A percentile compares a stretch with the other conserved stretches of the same genome.
Evolutionary conservation across 2,888 invertebrate species (phyloP).

Genomic region (Noctua fimbriata): DNA sequence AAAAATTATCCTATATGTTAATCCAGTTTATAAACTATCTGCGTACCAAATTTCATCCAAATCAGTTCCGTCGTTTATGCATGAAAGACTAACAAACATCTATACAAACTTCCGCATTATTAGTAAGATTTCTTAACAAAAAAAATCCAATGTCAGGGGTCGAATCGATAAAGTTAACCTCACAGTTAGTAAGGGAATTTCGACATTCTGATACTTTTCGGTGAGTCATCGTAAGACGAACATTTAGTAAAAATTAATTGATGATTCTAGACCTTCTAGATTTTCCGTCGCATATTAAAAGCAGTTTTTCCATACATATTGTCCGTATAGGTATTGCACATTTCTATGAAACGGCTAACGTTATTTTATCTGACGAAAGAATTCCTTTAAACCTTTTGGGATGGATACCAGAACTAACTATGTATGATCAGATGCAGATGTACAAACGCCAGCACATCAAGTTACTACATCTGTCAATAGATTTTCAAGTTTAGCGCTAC

Average conservation of each 20-base stretch:
- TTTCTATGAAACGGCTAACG: background rate
- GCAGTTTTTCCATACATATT: background rate
- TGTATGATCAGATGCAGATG: background rate
- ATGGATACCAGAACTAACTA: background rate
- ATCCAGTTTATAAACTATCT: background rate
- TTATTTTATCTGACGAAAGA: background rate
- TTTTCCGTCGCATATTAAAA: background rate
- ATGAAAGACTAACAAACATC: background rate
- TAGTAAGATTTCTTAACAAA: background rate
- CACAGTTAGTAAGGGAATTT: background rate
- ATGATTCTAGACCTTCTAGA: background rate
- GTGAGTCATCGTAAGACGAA: background rate
- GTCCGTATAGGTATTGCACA: background rate
- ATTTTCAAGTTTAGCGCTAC: too few relatives aligned
- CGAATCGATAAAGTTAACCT: conserved; percentile 21
- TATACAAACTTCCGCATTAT: background rate
- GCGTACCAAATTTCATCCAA: background rate
- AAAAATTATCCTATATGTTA: background rate
- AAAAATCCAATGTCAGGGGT: conserved; percentile 6
- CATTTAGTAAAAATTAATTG: background rate
- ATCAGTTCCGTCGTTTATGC: background rate
- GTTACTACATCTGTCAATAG: background rate
- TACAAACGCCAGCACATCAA: background rate
- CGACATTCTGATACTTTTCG: background rate
- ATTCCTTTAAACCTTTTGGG: background rate